A percentile compares a stretch with the other conserved stretches of the same genome.
These are phyloP conservation scores for Oreochromis aureus DNA, from an alignment of 2,113 vertebrate genomes.

Conservation along the genomic window DNA sequence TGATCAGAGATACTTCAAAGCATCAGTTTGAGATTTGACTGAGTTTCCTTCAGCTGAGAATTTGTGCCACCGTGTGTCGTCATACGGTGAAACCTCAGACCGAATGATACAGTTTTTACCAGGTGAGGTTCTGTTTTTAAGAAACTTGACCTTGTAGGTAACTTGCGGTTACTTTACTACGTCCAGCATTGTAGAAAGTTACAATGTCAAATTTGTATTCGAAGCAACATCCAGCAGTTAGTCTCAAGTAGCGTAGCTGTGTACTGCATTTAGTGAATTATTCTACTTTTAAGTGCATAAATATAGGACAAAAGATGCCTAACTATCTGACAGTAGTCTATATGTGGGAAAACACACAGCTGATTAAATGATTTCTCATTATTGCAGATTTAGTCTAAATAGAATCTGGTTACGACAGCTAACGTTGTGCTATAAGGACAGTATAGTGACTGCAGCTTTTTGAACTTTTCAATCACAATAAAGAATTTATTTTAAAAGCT, in stretches of 20 bases:
- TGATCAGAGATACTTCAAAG: not conserved
- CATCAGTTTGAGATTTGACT: not conserved
- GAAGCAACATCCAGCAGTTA: not conserved
- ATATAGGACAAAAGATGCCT: not conserved
- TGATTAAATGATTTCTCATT: not conserved
- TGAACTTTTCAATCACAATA: not conserved
- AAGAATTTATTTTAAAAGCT: not conserved
- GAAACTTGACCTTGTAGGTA: not conserved
- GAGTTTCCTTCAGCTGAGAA: not conserved
- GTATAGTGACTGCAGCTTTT: not conserved
- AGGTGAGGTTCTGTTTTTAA: not conserved
- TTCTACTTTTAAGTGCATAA: not conserved
- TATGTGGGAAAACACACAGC: not conserved
- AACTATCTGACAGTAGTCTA: fast-evolving
- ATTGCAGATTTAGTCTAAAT: not conserved
- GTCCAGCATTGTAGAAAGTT: not conserved
- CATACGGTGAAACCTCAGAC: not conserved
- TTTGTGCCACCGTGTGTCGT: not conserved
- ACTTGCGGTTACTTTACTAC: not conserved
- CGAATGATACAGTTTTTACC: not conserved
- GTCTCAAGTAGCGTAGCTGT: not conserved
- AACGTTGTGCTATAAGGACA: not conserved
- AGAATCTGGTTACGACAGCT: not conserved
- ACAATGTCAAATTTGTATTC: not conserved
- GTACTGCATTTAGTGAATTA: not conserved